Evolutionary conservation across 2,888 invertebrate genomes (phyloP), one percentile per base, ranked within the genome.

Genomic region (Dasysyrphus albostriatus): DNA sequence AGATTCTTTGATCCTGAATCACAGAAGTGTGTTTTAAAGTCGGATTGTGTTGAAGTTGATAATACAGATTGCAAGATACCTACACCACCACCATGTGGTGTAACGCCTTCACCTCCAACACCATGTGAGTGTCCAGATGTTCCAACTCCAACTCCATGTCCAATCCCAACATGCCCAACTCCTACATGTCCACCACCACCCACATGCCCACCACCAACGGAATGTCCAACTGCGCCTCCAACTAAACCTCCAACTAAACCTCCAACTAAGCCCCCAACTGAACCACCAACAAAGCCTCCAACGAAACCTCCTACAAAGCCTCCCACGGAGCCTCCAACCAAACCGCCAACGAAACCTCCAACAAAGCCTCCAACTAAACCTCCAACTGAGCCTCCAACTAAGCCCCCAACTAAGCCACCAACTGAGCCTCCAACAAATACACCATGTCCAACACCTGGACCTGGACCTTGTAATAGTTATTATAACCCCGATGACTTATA

Each of bases 21-120:
- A 1, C 87, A 89, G 16, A 83, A 63, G 4, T 92, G 92, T 82
- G 90, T 91, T 2, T 79, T 83, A 14, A 89, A 90, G 49, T 90
- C 89, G 0, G 90, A 90, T 3, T 92, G 92, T 77, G 70, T 90
- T 32, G 90, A 90, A n/a, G 74, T 85, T 8, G 83, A 83, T 58
- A 32, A 79, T 29, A 83, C 83, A 10, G 49, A 74, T n/a, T 83
- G 83, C 19, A 61, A 78, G 10, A 61, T 83, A n/a, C 59, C 78
- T 10, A 65, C 73, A n/a, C 78, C 83, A 8, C 65, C 77, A 37
- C 77, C 77, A 29, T 77, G 82, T 54, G 54, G 74, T 51, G n/a
- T 75, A 12, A 70, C 81, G 4, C 81, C 61, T 0, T 42, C 81
- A 54, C 9, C 74, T 10, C 39, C 39, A 39, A 4, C 56, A 69